Conservation (phyloP, 2,888 invertebrate genomes). For the Caenorhabditis imperialis region DNA sequence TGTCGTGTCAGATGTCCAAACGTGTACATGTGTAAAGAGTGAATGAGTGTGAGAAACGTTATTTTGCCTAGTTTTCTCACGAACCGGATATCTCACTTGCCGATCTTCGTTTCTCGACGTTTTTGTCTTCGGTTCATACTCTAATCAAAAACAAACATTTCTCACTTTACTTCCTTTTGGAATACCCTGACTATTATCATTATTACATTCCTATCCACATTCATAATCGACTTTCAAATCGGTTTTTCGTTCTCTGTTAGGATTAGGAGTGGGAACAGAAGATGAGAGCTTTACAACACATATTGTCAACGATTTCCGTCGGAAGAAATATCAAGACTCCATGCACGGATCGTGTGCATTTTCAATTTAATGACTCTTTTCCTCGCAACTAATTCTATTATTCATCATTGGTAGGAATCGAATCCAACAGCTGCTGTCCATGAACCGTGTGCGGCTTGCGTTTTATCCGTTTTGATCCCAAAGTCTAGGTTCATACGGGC, state of each 20-base stretch:
- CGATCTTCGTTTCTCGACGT: constrained; percentile 32
- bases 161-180: too few relatives aligned
- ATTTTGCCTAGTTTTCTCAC: constrained; percentile 28
- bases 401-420: constrained; percentile 27
- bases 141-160: constrained; percentile 11
- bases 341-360: too few relatives aligned
- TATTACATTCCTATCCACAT: constrained; percentile 10
- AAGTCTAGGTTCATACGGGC: constrained; percentile 32
- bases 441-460: constrained; percentile 13
- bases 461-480: constrained; percentile 35
- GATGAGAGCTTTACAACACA: too few relatives aligned
- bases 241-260: too few relatives aligned
- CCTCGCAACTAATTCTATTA: constrained; percentile 40
- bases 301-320: too few relatives aligned
- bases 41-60: constrained; percentile 48
- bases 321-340: too few relatives aligned
- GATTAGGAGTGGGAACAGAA: too few relatives aligned
- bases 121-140: constrained; percentile 19
- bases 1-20: constrained; percentile 52
- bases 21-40: constrained; percentile 39
- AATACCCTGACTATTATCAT: too few relatives aligned
- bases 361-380: too few relatives aligned
- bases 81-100: constrained; percentile 32
- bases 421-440: constrained; percentile 36
- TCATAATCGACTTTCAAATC: constrained; percentile 8